A percentile compares a stretch with the other conserved stretches of the same genome.
These are phyloP conservation scores for Eumerus sabulonum DNA, from an alignment of 2,888 invertebrate genomes.

Conservation along the genomic window DNA sequence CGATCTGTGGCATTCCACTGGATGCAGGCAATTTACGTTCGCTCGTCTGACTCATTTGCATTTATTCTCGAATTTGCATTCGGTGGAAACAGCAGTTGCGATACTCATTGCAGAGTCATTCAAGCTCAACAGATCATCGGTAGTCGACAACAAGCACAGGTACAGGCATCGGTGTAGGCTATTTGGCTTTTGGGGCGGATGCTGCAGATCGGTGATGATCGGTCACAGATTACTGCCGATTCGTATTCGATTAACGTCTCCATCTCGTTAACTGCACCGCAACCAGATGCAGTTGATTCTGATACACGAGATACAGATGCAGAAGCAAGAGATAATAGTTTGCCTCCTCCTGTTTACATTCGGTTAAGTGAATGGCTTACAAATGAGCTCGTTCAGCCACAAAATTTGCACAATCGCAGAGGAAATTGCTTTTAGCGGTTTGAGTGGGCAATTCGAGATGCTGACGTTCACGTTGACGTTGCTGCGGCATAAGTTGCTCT, in stretches of 20 bases:
- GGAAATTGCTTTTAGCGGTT: constrained; percentile 69
- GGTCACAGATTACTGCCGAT: constrained; percentile 54
- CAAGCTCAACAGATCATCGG: constrained; percentile 57
- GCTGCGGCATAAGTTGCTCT: constrained; percentile 52
- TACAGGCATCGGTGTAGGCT: constrained; percentile 39
- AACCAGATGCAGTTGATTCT: constrained; percentile 39
- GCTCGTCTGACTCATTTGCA: constrained; percentile 57
- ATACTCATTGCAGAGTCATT: constrained; percentile 47
- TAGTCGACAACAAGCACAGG: no score
- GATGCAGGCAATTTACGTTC: constrained; percentile 60
- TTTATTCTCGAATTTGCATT: constrained; percentile 45
- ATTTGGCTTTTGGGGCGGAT: constrained; percentile 62
- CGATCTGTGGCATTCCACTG: constrained; percentile 56
- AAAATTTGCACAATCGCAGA: constrained; percentile 68
- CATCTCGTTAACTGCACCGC: constrained; percentile 58
- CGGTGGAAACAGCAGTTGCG: constrained; percentile 41
- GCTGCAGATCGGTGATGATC: constrained; percentile 63
- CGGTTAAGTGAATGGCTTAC: constrained; percentile 63
- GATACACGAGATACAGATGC: constrained; percentile 46
- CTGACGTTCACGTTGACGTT: no score
- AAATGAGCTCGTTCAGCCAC: constrained; percentile 59
- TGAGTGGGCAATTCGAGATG: constrained; percentile 32
- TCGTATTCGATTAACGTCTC: constrained; percentile 65
- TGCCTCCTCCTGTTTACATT: constrained; percentile 58
- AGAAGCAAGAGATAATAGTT: constrained; percentile 43